Percentiles rank a stretch among this genome's conserved stretches.
These are phyloP conservation scores for Cosmorhoe ocellata DNA, from an alignment of 2,888 invertebrate genomes.

Conservation along the genomic window DNA sequence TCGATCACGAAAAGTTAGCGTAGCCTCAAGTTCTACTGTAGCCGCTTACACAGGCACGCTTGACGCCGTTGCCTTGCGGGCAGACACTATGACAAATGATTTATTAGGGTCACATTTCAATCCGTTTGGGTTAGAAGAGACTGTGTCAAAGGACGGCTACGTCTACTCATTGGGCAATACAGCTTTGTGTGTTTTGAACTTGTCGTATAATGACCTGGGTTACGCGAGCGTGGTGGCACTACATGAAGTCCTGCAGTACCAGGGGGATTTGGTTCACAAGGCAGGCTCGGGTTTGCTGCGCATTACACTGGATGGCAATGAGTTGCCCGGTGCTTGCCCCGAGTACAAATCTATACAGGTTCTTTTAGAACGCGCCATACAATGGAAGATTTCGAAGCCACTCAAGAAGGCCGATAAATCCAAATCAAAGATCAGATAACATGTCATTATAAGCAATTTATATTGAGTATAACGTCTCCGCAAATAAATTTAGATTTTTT, in stretches of 20 bases:
- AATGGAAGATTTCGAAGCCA: neutral
- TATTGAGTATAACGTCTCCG: too few relatives aligned
- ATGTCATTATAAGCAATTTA: too few relatives aligned
- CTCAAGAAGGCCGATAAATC: constrained; percentile 1
- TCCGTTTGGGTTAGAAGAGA: constrained; percentile 35
- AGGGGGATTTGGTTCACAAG: constrained; percentile 18
- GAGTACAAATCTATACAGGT: constrained; percentile 24
- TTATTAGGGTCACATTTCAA: constrained; percentile 22
- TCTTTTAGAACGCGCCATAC: constrained; percentile 26
- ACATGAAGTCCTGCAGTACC: constrained; percentile 30
- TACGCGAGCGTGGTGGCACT: constrained; percentile 27
- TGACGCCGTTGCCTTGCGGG: constrained; percentile 15
- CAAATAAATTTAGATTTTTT: too few relatives aligned
- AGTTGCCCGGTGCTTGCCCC: constrained; percentile 28
- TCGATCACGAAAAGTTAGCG: constrained; percentile 2
- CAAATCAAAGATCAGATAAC: neutral
- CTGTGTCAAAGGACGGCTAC: constrained; percentile 15
- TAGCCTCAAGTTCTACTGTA: neutral
- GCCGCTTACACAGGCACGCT: neutral
- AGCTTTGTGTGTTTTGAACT: constrained; percentile 35
- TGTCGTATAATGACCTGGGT: constrained; percentile 40
- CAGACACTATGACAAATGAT: constrained; percentile 24
- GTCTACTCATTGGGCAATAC: constrained; percentile 37
- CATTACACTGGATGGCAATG: constrained; percentile 38
- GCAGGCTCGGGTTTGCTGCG: constrained; percentile 30